phyloP scores from a whole-genome alignment of 1,140 invertebrate species.

The Carcinoscorpius rotundicauda region DNA sequence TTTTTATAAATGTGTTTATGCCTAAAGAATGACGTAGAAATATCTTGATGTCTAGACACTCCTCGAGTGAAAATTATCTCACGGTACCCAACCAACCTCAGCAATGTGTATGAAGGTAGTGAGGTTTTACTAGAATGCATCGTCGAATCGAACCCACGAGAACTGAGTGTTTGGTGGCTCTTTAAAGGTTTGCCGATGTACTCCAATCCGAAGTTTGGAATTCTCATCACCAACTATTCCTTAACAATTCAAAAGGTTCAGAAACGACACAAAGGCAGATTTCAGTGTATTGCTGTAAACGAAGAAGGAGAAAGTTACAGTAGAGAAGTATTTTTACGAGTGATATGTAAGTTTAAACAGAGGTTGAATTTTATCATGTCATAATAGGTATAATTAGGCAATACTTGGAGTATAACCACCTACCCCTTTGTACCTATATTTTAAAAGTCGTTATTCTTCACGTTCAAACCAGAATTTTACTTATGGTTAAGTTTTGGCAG shows the following conservation, averaged over 20 bases:
- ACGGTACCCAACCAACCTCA: too few species aligned
- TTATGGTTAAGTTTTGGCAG: too few species aligned
- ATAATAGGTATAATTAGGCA: too few species aligned
- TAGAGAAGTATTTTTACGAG: conserved; percentile 63
- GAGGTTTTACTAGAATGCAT: conserved; percentile 84
- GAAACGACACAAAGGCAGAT: conserved; percentile 34
- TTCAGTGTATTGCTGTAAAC: conserved; percentile 79
- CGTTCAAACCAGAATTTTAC: too few species aligned
- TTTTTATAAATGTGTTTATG: too few species aligned
- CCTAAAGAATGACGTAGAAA: too few species aligned
- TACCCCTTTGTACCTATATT: too few species aligned
- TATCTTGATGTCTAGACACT: too few species aligned
- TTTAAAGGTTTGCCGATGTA: conserved; percentile 44
- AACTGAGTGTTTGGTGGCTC: conserved; percentile 64
- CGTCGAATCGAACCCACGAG: conserved; percentile 74
- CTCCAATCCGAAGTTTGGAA: conserved; percentile 15
- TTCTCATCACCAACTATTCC: conserved; percentile 25
- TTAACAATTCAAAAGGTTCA: conserved; percentile 24
- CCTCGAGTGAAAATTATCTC: too few species aligned
- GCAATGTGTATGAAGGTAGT: conserved; percentile 43
- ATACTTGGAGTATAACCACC: too few species aligned
- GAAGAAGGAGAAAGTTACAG: conserved; percentile 77
- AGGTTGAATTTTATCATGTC: too few species aligned
- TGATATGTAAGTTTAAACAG: conserved; percentile 38
- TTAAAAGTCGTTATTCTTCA: too few species aligned